Conservation (phyloP, 2,113 vertebrate genomes). For the Odocoileus virginianus region DNA sequence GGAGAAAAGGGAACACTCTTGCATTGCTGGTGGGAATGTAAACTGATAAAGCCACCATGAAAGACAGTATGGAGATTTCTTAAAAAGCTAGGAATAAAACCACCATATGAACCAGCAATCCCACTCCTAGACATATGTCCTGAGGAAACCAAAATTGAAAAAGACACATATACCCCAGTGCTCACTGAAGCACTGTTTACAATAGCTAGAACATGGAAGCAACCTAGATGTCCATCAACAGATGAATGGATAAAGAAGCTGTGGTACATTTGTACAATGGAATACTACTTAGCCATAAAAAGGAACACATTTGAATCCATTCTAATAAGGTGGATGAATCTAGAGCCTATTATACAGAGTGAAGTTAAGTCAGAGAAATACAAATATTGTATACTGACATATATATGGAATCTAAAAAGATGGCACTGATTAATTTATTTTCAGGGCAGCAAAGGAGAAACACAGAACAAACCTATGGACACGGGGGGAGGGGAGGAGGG, state of each 20-base stretch:
- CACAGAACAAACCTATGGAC: not conserved
- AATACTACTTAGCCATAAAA: not conserved
- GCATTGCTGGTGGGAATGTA: not conserved
- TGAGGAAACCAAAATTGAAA: not conserved
- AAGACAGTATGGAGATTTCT: not conserved
- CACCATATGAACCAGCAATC: not conserved
- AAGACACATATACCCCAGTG: not conserved
- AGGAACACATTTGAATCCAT: not conserved
- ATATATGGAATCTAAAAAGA: not conserved
- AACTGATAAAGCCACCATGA: not conserved
- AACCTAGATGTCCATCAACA: not conserved
- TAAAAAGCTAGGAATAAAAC: not conserved
- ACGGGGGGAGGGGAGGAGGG: not conserved
- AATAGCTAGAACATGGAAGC: not conserved
- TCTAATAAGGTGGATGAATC: not conserved
- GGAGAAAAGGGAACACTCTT: not conserved
- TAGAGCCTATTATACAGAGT: not conserved
- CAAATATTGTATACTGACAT: not conserved
- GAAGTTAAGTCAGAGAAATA: not conserved
- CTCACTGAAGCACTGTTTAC: not conserved
- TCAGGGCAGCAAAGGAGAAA: not conserved
- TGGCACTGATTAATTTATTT: not conserved
- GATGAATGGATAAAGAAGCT: not conserved
- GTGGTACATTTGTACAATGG: not conserved
- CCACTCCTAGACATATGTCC: not conserved